Conservation (phyloP, 2,113 vertebrate genomes). For the Pyrgilauda ruficollis region DNA sequence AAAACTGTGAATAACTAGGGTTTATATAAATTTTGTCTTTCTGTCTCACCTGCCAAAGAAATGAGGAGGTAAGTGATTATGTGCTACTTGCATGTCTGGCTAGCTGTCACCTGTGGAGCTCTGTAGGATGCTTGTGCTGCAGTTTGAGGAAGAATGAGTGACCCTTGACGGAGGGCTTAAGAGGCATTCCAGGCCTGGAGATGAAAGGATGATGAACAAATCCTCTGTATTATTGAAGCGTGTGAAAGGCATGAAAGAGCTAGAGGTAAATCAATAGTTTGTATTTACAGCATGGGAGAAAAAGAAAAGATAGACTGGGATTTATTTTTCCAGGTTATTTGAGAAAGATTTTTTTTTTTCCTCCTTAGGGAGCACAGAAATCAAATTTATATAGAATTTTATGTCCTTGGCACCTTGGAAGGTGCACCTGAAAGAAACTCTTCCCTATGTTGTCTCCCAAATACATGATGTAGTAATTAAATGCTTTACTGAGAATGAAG, state of each 20-base stretch:
- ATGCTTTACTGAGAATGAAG: neutral
- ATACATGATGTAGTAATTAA: neutral
- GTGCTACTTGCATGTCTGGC: neutral
- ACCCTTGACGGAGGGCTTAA: neutral
- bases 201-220: slow-evolving; percentile 66
- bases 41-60: neutral
- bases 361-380: neutral
- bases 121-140: neutral
- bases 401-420: neutral
- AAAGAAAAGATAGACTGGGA: slow-evolving; percentile 13
- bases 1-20: neutral
- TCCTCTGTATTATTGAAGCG: slow-evolving; percentile 57
- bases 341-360: neutral
- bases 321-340: slow-evolving; percentile 57
- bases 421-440: neutral
- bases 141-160: neutral
- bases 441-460: neutral
- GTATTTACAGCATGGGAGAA: slow-evolving; percentile 41
- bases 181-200: slow-evolving; percentile 16
- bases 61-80: neutral
- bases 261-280: slow-evolving; percentile 65
- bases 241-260: slow-evolving; percentile 53
- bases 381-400: neutral
- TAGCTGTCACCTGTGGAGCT: neutral
- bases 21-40: neutral